A percentile compares a stretch with the other conserved stretches of the same genome.
These are phyloP conservation scores for Pegoplata infirma DNA, from an alignment of 2,888 invertebrate species.

Conservation along the genomic window DNA sequence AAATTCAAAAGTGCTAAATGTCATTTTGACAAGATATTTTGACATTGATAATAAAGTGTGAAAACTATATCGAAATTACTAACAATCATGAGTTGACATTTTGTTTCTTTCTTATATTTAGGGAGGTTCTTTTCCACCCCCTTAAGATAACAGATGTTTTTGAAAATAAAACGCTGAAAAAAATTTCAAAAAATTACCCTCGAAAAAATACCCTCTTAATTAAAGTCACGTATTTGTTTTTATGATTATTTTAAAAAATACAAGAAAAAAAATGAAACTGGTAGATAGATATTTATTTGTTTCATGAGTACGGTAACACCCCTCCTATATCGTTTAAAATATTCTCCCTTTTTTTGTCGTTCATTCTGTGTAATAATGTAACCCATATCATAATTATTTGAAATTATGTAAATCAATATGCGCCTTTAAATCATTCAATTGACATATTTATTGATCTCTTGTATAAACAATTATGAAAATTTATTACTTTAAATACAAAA, in stretches of 20 bases:
- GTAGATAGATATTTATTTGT: background rate
- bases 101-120: background rate
- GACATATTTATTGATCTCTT: conserved; percentile 59
- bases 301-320: no score
- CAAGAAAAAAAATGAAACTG: background rate
- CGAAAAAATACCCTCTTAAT: background rate
- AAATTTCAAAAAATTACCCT: background rate
- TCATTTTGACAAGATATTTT: background rate
- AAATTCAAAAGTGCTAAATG: background rate
- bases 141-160: conserved; percentile 2
- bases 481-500: conserved; percentile 16
- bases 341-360: background rate
- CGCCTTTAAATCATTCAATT: conserved; percentile 53
- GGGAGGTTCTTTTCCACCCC: background rate
- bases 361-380: background rate
- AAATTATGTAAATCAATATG: conserved; percentile 53
- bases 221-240: background rate
- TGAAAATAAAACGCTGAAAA: background rate
- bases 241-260: background rate
- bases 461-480: conserved; percentile 51
- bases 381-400: background rate
- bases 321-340: background rate
- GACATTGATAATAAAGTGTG: background rate
- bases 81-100: background rate
- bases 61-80: background rate